Percentiles rank a stretch among this genome's conserved stretches.
These are phyloP conservation scores for Oreamnos americanus DNA, from an alignment of 2,113 vertebrate genomes.

Conservation along the genomic window DNA sequence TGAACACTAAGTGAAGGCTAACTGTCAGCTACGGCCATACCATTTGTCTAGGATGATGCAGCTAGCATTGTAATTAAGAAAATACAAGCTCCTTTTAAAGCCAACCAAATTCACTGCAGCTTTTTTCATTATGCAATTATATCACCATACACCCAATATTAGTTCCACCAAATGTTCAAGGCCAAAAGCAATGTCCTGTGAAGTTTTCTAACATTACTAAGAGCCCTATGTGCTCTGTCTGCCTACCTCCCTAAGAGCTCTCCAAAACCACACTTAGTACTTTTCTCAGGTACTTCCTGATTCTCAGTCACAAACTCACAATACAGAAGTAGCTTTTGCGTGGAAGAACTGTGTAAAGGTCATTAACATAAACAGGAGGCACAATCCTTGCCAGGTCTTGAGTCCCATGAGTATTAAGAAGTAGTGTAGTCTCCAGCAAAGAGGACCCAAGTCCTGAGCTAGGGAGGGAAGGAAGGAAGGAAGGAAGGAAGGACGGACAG, in stretches of 20 bases:
- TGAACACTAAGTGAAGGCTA: background rate
- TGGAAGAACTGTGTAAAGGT: constrained; percentile 14
- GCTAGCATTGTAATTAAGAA: background rate
- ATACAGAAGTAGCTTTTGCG: background rate
- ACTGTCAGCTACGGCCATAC: background rate
- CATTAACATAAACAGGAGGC: constrained; percentile 15
- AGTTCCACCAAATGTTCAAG: background rate
- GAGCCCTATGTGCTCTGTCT: background rate
- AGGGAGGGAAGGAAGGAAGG: background rate
- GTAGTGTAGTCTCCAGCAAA: background rate
- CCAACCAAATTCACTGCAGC: background rate
- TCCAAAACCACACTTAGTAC: background rate
- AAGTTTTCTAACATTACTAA: background rate
- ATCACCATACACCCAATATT: background rate
- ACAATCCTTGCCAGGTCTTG: background rate
- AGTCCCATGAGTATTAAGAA: background rate
- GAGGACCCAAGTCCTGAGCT: background rate
- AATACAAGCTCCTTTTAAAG: constrained; percentile 16
- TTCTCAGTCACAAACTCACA: background rate
- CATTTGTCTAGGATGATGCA: background rate
- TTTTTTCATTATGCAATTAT: background rate
- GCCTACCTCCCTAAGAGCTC: background rate
- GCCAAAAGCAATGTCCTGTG: background rate
- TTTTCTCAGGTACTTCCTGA: background rate
- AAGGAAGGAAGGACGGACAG: background rate